Conservation (phyloP, 2,797 vertebrate genomes). For the Lindbergichthys nudifrons region DNA sequence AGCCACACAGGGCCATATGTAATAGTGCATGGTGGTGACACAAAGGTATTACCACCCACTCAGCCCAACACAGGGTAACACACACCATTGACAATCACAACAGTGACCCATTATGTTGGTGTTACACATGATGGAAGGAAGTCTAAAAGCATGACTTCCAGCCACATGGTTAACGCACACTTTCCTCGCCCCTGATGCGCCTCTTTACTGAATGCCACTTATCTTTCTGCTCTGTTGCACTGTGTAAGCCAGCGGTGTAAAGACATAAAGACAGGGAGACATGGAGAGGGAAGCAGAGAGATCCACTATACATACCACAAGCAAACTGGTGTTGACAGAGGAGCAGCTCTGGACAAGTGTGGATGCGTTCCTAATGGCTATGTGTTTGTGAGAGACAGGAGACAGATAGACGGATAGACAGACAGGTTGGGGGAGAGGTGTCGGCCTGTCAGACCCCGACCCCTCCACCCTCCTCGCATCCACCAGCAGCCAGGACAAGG, state of each 20-base stretch:
- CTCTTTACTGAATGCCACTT: slow-evolving; percentile 51
- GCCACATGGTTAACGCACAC: slow-evolving; percentile 40
- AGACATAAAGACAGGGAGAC: slow-evolving; percentile 30
- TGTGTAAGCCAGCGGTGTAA: slow-evolving; percentile 42
- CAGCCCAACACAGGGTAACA: slow-evolving; percentile 30
- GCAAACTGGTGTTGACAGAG: slow-evolving; percentile 76
- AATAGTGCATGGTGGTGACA: slow-evolving; percentile 47
- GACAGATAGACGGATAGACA: slow-evolving; percentile 50
- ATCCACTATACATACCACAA: slow-evolving; percentile 67
- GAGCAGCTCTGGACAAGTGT: slow-evolving; percentile 72
- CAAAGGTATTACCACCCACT: slow-evolving; percentile 52
- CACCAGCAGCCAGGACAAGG: slow-evolving; percentile 39
- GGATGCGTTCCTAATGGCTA: slow-evolving; percentile 74
- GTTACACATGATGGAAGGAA: slow-evolving; percentile 44
- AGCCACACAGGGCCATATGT: slow-evolving; percentile 31
- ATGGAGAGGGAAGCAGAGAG: slow-evolving; percentile 20
- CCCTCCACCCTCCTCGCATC: slow-evolving; percentile 34
- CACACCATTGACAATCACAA: slow-evolving; percentile 55
- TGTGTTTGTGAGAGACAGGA: slow-evolving; percentile 65
- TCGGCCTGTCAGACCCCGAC: slow-evolving; percentile 50
- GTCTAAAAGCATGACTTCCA: slow-evolving; percentile 46
- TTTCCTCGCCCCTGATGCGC: slow-evolving; percentile 12
- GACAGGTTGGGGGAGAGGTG: slow-evolving; percentile 46
- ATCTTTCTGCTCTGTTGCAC: slow-evolving; percentile 68
- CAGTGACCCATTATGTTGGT: slow-evolving; percentile 51